Base-by-base conservation (phyloP, 2,888 invertebrate genomes). In the Ecliptopera silaceata region DNA sequence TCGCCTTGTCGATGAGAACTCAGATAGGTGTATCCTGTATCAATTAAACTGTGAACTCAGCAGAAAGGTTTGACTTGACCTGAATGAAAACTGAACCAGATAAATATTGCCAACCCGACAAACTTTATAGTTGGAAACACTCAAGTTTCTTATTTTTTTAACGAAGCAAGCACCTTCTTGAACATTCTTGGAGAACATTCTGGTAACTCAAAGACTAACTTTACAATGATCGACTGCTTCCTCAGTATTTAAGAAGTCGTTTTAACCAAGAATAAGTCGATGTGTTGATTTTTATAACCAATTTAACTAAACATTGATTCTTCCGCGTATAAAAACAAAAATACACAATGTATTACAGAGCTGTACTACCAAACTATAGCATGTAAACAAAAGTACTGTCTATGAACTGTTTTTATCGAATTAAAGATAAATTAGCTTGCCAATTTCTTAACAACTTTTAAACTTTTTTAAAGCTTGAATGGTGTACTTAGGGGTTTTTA, bases 41-140 rank as follows among this genome's bases (percentile, higher is more conserved):
- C 41, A 53, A 41, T 53, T 53, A 53, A 22, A 26, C 46, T 26
- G 53, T 47, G 26, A 46, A 34, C 39, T 53, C 22, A 53, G 15
- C 41, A 15, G 41, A 42, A 53, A 39, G 17, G 42, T 11, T 36
- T 1, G 22, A 26, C 36, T 4, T 36, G 44, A 45, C 53, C 53
- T 47, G 32, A 20, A 53, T 47, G 41, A 17, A 41, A 53, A 53
- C 41, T 53, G 34, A 26, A 53, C 41, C 26, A 53, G 39, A 46
- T 42, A 17, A 12, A 26, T 34, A 17, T 46, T 26, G 45, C 22
- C 26, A 53, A 39, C 46, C 41, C 41, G 8, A 8, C 5, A 4
- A 26, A 26, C 26, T 26, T 26, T 26, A 53, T 44, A 44, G 38
- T 44, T 29, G 17, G 45, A 39, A 17, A 39, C 45, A 52, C 31